These are phyloP conservation scores for Sciaenops ocellatus DNA, from an alignment of 2,797 vertebrate genomes.

Conservation along the genomic window DNA sequence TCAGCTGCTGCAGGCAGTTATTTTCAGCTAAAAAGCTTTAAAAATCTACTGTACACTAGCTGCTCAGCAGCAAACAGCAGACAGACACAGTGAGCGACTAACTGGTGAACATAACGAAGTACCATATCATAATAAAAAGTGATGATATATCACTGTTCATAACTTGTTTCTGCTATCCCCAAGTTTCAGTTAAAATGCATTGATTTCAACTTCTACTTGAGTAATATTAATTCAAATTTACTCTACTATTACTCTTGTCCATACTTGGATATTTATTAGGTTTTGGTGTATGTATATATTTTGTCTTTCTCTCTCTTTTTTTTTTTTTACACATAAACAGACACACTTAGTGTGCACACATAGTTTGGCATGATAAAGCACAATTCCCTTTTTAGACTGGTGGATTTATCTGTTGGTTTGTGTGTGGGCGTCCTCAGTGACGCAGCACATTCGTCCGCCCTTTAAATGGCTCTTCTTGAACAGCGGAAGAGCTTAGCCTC, in stretches of 20 bases:
- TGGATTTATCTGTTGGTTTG: slow-evolving; percentile 14
- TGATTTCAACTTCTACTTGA: background rate
- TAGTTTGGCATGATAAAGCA: slow-evolving; percentile 15
- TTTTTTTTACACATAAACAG: background rate
- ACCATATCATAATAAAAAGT: background rate
- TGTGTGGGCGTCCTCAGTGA: slow-evolving; percentile 35
- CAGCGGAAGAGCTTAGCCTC: slow-evolving; percentile 58
- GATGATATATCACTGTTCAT: background rate
- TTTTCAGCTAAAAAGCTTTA: background rate
- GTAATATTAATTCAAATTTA: background rate
- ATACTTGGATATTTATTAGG: too few species aligned
- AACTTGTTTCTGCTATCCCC: background rate
- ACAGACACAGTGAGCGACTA: background rate
- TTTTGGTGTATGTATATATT: too few species aligned
- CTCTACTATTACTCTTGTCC: background rate
- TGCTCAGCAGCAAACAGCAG: background rate
- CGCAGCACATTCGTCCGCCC: slow-evolving; percentile 30
- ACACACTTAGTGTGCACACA: background rate
- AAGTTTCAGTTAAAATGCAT: too few species aligned
- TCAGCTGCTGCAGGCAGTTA: too few species aligned
- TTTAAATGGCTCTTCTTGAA: slow-evolving; percentile 55
- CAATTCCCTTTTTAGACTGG: slow-evolving; percentile 24
- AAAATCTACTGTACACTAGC: too few species aligned
- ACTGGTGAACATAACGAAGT: background rate
- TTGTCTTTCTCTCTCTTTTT: background rate